Conservation (phyloP, 2,113 vertebrate genomes). For the Gopherus evgoodei region DNA sequence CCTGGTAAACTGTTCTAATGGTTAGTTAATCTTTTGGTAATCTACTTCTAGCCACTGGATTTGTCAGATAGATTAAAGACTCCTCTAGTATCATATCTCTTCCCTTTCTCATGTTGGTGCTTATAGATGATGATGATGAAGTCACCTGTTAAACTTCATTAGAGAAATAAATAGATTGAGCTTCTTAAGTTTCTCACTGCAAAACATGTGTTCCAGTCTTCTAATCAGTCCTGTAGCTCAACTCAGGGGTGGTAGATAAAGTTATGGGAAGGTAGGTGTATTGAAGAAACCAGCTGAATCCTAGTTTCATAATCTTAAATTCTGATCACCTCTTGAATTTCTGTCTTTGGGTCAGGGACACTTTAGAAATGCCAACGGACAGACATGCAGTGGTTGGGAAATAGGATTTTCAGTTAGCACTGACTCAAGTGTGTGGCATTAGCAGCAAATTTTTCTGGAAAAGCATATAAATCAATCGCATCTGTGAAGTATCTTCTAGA, state of each 20-base stretch:
- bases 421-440: background rate
- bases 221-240: background rate
- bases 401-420: conserved; percentile 39
- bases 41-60: too few relatives aligned
- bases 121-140: too few relatives aligned
- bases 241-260: background rate
- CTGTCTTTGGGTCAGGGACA: background rate
- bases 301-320: background rate
- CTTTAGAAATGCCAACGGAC: conserved; percentile 45
- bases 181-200: background rate
- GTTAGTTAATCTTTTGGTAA: too few relatives aligned
- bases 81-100: too few relatives aligned
- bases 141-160: too few relatives aligned
- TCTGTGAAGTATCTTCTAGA: background rate
- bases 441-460: conserved; percentile 22
- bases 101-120: too few relatives aligned
- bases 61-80: too few relatives aligned
- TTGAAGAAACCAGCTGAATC: background rate
- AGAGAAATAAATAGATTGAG: background rate
- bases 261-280: background rate
- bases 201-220: background rate
- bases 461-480: background rate
- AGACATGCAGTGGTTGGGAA: conserved; percentile 10
- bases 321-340: background rate
- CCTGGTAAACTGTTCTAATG: too few relatives aligned